Evolutionary conservation across 2,888 invertebrate species (phyloP), one percentile per base, ranked within the genome.

Genomic region (Eupithecia pulchellata): DNA sequence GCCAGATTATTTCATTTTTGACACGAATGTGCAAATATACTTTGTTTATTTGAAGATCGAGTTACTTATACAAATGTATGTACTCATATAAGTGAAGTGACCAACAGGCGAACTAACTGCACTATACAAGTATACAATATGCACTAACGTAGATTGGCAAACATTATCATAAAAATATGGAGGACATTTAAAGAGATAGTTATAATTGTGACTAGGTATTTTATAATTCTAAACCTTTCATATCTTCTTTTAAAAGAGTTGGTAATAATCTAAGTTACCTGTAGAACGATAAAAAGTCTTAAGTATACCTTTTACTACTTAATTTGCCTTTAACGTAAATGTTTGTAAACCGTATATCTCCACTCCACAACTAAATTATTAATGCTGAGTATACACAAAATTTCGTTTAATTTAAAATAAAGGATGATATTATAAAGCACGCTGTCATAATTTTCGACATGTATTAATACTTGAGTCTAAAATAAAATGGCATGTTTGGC

Each of bases 1-100:
- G 27, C 80, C 75, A 79, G 81, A 80, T 84, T 81, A 81, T 84
- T 78, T 85, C 85, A 88, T 86, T 87, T 83, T 81, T 80, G 80
- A 78, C 81, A 77, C 78, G 78, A 82, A 81, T 79, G 83, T 84
- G 87, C 69, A 87, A 88, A 87, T 86, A 87, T 83, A 82, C 82
- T 77, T 84, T 85, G 83, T 86, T 87, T 85, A 83, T 83, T 79
- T 84, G 85, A 86, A 84, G 83, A 79, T 76, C 75, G 78, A 83
- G 81, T 66, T 69, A 67, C 39, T 39, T 65, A 13, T 20, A 11
- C n/a, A n/a, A n/a, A n/a, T n/a, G n/a, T n/a, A n/a, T n/a, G n/a
- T n/a, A n/a, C n/a, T n/a, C n/a, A n/a, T n/a, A n/a, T n/a, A n/a
- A n/a, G n/a, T n/a, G n/a, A 34, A 20, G 2, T 57, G 57, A 27